These are phyloP conservation scores for Syngnathus floridae DNA, from an alignment of 2,113 vertebrate genomes.

Conservation along the genomic window DNA sequence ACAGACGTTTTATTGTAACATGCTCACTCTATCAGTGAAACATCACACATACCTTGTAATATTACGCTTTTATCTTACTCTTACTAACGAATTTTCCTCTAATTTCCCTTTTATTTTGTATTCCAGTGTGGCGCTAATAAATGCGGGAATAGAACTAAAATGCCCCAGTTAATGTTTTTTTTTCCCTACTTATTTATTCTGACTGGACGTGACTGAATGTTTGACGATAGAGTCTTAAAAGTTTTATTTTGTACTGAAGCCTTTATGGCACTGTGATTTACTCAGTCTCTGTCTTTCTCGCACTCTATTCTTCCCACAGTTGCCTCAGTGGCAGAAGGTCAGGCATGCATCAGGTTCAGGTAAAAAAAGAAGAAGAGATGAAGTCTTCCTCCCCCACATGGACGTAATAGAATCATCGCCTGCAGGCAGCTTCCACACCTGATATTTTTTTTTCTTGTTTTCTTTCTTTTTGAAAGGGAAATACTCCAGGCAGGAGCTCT, in stretches of 20 bases:
- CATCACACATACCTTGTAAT: neutral
- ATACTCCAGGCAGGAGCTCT: constrained; percentile 24
- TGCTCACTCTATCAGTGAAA: neutral
- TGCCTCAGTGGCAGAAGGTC: constrained; percentile 48
- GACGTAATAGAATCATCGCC: constrained; percentile 39
- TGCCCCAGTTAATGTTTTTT: neutral
- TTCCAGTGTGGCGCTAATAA: neutral
- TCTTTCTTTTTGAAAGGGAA: constrained; percentile 30
- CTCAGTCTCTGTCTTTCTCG: constrained; percentile 24
- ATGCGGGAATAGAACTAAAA: neutral
- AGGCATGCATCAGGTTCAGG: constrained; percentile 62
- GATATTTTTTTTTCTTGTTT: constrained; percentile 8
- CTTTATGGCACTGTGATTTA: constrained; percentile 44
- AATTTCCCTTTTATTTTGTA: neutral
- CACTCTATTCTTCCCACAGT: constrained; percentile 35
- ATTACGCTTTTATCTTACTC: neutral
- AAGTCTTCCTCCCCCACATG: constrained; percentile 48
- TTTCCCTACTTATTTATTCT: neutral
- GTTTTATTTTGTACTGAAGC: constrained; percentile 29
- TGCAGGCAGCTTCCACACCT: constrained; percentile 28
- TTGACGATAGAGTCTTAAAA: constrained; percentile 30
- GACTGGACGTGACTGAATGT: neutral
- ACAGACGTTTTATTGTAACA: neutral
- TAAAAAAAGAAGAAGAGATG: constrained; percentile 45
- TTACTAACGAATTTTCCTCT: neutral